Evolutionary conservation across 2,888 invertebrate genomes (phyloP).

Genomic region (Sepioteuthis lessoniana): DNA sequence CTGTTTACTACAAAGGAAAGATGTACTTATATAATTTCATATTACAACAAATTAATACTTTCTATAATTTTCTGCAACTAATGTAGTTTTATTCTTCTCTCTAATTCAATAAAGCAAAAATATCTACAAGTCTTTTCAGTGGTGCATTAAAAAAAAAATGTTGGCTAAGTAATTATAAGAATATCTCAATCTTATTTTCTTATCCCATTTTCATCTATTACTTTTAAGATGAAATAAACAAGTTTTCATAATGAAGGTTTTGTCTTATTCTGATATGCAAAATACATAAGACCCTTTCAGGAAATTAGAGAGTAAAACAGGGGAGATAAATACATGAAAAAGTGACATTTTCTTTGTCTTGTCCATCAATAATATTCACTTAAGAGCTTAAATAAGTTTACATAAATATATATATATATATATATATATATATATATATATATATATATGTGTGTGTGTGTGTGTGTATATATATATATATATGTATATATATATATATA

Average conservation of each 20-base stretch:
- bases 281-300: not conserved
- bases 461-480: not conserved
- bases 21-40: not conserved
- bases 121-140: not conserved
- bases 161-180: not conserved
- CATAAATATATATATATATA: not conserved
- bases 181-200: not conserved
- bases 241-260: not conserved
- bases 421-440: not conserved
- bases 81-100: not conserved
- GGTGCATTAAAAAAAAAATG: not conserved
- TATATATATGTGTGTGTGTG: not conserved
- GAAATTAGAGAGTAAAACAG: not conserved
- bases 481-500: not conserved
- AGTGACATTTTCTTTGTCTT: constrained; percentile 24
- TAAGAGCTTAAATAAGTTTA: not conserved
- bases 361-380: not conserved
- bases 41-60: not conserved
- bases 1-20: not conserved
- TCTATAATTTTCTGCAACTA: not conserved
- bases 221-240: constrained; percentile 33
- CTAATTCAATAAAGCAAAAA: not conserved
- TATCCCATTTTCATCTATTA: not conserved
- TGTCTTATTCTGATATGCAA: not conserved
- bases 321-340: constrained; percentile 2